Conservation (phyloP, 2,797 vertebrate genomes). For the Mastacembelus armatus region DNA sequence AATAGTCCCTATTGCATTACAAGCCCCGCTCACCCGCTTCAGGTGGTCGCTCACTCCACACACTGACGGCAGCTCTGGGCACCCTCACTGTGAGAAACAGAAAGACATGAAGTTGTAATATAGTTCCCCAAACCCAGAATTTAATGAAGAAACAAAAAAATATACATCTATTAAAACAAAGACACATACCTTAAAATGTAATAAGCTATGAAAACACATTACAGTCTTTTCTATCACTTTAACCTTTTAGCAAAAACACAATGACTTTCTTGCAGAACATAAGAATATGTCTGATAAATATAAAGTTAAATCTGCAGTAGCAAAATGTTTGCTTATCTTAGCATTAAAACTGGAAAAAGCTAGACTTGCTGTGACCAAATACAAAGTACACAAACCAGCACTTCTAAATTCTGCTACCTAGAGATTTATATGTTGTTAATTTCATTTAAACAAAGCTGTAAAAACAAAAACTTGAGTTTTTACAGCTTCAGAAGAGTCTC, state of each 20-base stretch:
- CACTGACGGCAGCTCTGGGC: constrained; percentile 59
- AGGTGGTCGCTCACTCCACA: constrained; percentile 78
- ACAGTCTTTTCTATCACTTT: too few relatives aligned
- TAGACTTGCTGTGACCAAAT: neutral
- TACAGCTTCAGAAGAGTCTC: too few relatives aligned
- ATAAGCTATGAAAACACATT: constrained; percentile 5
- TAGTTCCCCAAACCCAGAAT: neutral
- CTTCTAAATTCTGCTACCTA: too few relatives aligned
- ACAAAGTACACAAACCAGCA: neutral
- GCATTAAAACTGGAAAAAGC: neutral
- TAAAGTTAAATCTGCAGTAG: neutral
- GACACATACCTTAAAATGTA: constrained; percentile 21
- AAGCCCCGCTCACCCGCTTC: constrained; percentile 64
- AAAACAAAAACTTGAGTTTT: too few relatives aligned
- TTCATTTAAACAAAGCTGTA: too few relatives aligned
- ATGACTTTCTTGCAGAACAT: neutral
- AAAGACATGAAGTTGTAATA: constrained; percentile 13
- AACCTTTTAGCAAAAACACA: too few relatives aligned
- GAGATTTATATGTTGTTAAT: too few relatives aligned
- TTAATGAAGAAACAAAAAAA: neutral
- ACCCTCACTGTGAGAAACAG: constrained; percentile 63
- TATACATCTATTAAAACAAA: neutral
- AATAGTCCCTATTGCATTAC: too few relatives aligned
- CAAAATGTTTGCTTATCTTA: neutral
- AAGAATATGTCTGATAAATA: too few relatives aligned